Evolutionary conservation across 1,140 invertebrate species (phyloP).

Genomic region (Latrodectus geometricus): DNA sequence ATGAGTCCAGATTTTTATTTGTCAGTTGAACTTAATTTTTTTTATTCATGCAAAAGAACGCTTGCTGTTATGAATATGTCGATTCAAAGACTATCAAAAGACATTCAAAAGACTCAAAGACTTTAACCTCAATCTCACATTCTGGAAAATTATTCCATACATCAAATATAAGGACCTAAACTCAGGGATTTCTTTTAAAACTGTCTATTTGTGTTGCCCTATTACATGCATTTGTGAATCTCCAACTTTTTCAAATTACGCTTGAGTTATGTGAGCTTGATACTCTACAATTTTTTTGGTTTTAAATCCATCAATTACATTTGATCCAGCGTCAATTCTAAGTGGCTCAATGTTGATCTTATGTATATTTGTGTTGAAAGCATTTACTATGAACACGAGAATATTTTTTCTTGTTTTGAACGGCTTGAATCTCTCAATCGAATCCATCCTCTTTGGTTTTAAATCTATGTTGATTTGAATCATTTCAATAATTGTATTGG

Average conservation of each 20-base stretch:
- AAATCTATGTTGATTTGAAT: conserved; percentile 5
- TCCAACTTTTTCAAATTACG: conserved; percentile 15
- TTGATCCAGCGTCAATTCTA: background rate
- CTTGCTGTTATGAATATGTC: no score
- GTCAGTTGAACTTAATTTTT: no score
- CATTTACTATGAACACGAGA: conserved; percentile 4
- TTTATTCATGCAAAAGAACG: no score
- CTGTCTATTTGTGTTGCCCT: background rate
- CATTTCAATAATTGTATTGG: conserved; percentile 35
- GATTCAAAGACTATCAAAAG: no score
- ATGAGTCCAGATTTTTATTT: no score
- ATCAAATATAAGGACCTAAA: no score
- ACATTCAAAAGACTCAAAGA: no score
- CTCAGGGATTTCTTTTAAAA: background rate
- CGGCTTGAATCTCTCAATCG: background rate
- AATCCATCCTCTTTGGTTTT: background rate
- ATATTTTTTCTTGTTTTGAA: conserved; percentile 8
- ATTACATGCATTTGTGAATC: background rate
- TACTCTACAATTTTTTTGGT: conserved; percentile 1
- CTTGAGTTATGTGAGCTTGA: no score
- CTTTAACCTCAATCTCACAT: no score
- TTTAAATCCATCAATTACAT: conserved; percentile 18
- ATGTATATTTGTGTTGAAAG: background rate
- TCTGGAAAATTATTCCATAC: no score
- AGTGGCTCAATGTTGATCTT: conserved; percentile 2